phyloP scores from a whole-genome alignment of 1,140 invertebrate species.

The Popillia japonica region DNA sequence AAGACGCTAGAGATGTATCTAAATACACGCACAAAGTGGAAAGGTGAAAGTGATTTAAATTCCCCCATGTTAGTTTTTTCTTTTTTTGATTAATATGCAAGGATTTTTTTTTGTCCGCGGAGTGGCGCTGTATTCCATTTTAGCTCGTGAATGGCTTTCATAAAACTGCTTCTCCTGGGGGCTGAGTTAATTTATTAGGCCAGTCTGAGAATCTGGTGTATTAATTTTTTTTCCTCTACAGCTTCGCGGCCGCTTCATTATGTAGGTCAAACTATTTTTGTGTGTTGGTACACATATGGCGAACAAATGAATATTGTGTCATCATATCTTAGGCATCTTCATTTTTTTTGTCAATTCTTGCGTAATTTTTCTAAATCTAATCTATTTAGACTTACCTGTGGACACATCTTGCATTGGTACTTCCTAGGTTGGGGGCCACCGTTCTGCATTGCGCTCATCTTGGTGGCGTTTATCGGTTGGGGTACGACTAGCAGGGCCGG shows the following conservation, averaged over 20 bases:
- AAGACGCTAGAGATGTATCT: not conserved
- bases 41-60: conserved; percentile 29
- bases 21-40: not conserved
- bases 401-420: conserved; percentile 99
- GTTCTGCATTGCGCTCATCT: conserved; percentile 69
- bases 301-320: not conserved
- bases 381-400: conserved; percentile 79
- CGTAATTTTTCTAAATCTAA: not conserved
- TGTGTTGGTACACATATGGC: conserved; percentile 28
- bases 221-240: not conserved
- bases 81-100: not conserved
- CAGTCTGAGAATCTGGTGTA: not conserved
- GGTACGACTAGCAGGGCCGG: conserved; percentile 84
- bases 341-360: not conserved
- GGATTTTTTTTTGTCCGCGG: not conserved
- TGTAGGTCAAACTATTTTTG: conserved; percentile 21
- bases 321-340: not conserved
- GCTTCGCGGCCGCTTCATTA: not conserved
- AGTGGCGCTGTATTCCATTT: not conserved
- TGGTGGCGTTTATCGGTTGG: conserved; percentile 86
- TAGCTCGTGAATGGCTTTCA: conserved; percentile 12
- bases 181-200: conserved; percentile 7
- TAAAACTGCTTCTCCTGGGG: not conserved
- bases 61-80: not conserved
- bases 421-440: conserved; percentile 71